phyloP scores from a whole-genome alignment of 1,140 invertebrate species.

The Araneus ventricosus region DNA sequence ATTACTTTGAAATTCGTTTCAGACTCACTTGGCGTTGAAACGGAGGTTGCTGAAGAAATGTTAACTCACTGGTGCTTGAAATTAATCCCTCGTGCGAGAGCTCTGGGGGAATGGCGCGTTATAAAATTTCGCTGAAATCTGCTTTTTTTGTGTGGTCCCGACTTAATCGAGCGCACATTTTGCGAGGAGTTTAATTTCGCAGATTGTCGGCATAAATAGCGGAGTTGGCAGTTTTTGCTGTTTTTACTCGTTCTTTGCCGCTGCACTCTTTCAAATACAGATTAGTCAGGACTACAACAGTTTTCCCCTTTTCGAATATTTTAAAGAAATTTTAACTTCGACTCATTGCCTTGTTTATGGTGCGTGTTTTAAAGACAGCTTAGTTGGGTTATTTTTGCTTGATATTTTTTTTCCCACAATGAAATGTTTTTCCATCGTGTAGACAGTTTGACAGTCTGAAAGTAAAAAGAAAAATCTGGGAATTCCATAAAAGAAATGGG shows the following conservation, averaged over 20 bases:
- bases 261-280: constrained; percentile 3
- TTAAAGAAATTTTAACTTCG: background rate
- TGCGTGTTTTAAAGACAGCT: constrained; percentile 7
- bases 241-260: background rate
- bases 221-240: constrained; percentile 23
- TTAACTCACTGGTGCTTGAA: constrained; percentile 31
- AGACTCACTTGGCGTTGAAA: background rate
- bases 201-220: constrained; percentile 50
- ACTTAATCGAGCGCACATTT: constrained; percentile 65
- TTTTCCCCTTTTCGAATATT: background rate
- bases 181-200: constrained; percentile 60
- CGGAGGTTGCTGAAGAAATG: background rate
- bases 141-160: constrained; percentile 19
- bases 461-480: too few species aligned
- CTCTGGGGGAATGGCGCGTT: constrained; percentile 59
- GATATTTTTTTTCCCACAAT: too few species aligned
- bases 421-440: too few species aligned
- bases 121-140: constrained; percentile 69
- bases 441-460: too few species aligned
- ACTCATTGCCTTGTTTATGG: background rate
- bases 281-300: background rate
- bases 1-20: constrained; percentile 23
- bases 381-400: background rate
- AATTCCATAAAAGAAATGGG: too few species aligned
- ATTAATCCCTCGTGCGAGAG: constrained; percentile 36